Base-by-base conservation (phyloP, 1,140 invertebrate species). In the Ooceraea biroi region DNA sequence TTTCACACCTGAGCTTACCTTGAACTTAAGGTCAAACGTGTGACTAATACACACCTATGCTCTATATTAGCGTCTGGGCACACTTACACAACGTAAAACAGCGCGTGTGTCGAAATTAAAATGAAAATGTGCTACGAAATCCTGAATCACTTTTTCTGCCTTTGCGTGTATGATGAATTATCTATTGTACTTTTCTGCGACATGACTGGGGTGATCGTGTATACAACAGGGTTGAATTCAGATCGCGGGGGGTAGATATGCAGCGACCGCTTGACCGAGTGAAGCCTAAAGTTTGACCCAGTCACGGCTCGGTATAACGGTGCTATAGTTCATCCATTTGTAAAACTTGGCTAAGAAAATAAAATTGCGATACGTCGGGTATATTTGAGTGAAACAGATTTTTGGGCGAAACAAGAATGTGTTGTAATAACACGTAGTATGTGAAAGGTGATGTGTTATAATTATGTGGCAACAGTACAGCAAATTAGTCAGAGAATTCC, bases 231-330 rank as follows among this genome's bases (percentile, higher is more conserved):
- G 19, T 41, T 19, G 44, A 80, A 83, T 73, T 71, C 30, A 65
- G 86, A 86, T 89, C 52, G 48, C 27, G 44, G n/a, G 72, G 84
- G 66, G 55, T 89, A 89, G 90, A 92, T 92, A 90, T 48, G 61
- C 61, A 48, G 30, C 69, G 90, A 87, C 88, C 91, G 85, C 74
- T 72, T 92, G 86, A 92, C 89, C 90, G 87, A 92, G 86, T 88
- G 50, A 90, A 83, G 27, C 60, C 73, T 71, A 65, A 73, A 82
- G 83, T 87, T 90, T 91, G 89, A 89, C 85, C 88, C 68, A 89
- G 61, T 87, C n/a, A 50, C 14, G 17, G n/a, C 48, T 41, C 12
- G 4, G n/a, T 73, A 55, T 63, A 78, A 58, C 44, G 27, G 1
- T 12, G 17, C 1, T 65, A 44, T 36, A 10, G 41, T 17, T 44